A percentile compares a stretch with the other conserved stretches of the same genome.
These are phyloP conservation scores for Takifugu ocellatus DNA, from an alignment of 2,797 vertebrate genomes.

Conservation along the genomic window DNA sequence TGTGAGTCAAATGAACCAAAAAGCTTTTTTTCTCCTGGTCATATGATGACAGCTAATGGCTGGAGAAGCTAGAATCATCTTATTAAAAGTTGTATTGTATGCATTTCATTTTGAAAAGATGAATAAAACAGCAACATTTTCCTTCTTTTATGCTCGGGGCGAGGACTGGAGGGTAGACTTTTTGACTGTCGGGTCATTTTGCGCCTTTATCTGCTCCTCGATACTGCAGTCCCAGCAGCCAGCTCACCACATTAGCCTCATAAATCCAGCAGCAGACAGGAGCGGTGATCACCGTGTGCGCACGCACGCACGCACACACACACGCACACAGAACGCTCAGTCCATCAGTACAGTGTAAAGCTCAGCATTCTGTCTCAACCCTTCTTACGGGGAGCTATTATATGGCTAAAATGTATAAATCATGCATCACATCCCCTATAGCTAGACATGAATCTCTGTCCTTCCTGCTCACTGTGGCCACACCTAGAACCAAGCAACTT, in stretches of 20 bases:
- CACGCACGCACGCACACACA: conserved; percentile 1
- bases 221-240: conserved; percentile 44
- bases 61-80: conserved; percentile 12
- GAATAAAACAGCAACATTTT: conserved; percentile 14
- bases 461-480: conserved; percentile 20
- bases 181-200: conserved; percentile 32
- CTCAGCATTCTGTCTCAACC: conserved; percentile 1
- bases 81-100: conserved; percentile 11
- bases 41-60: conserved; percentile 6
- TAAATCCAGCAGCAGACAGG: conserved; percentile 49
- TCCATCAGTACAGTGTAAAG: background rate
- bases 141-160: conserved; percentile 5
- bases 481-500: conserved; percentile 11
- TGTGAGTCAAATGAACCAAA: conserved; percentile 45
- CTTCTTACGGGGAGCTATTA: conserved; percentile 1
- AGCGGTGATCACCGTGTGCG: conserved; percentile 29
- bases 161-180: conserved; percentile 13
- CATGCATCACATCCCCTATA: background rate
- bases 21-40: background rate
- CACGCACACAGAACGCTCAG: background rate
- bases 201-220: conserved; percentile 33
- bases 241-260: conserved; percentile 49
- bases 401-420: conserved; percentile 5
- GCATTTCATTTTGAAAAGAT: conserved; percentile 18
- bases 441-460: background rate